A percentile compares a stretch with the other conserved stretches of the same genome.
phyloP scores from a whole-genome alignment of 2,888 invertebrate genomes.

The Caprella mutica region DNA sequence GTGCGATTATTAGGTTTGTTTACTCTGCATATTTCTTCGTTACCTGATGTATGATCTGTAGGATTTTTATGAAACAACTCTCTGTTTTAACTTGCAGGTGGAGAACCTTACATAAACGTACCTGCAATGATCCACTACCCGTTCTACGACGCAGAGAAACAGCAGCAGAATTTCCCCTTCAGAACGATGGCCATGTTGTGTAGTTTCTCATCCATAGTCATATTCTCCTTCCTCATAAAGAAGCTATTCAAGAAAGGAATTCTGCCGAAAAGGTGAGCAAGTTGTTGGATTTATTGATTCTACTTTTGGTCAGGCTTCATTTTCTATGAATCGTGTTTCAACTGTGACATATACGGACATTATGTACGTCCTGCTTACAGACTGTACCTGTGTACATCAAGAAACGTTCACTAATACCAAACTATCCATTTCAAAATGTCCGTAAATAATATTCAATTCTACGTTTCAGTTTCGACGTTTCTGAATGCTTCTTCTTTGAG shows the following conservation, averaged over 20 bases:
- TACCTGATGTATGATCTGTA: not conserved
- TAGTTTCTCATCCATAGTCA: slow-evolving; percentile 45
- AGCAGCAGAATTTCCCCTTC: slow-evolving; percentile 54
- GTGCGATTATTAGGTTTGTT: slow-evolving; percentile 40
- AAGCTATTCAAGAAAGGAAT: slow-evolving; percentile 76
- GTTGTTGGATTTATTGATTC: too few species aligned
- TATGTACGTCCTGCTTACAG: too few species aligned
- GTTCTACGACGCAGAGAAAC: slow-evolving; percentile 41
- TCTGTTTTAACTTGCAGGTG: slow-evolving; percentile 42
- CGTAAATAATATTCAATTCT: too few species aligned
- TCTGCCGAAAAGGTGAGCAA: slow-evolving; percentile 56
- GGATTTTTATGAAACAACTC: not conserved
- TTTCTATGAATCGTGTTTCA: too few species aligned
- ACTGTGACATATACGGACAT: too few species aligned
- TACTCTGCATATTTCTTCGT: not conserved
- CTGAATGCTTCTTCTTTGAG: too few species aligned
- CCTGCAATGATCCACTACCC: slow-evolving; percentile 51
- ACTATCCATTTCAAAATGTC: too few species aligned
- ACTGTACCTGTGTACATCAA: too few species aligned
- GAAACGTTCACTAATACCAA: too few species aligned
- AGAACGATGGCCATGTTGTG: slow-evolving; percentile 53
- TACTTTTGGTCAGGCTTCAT: too few species aligned
- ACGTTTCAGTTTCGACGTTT: too few species aligned
- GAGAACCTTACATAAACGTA: slow-evolving; percentile 49
- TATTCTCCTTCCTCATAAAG: slow-evolving; percentile 49